phyloP scores from a whole-genome alignment of 2,797 vertebrate species.

The Gouania willdenowi region DNA sequence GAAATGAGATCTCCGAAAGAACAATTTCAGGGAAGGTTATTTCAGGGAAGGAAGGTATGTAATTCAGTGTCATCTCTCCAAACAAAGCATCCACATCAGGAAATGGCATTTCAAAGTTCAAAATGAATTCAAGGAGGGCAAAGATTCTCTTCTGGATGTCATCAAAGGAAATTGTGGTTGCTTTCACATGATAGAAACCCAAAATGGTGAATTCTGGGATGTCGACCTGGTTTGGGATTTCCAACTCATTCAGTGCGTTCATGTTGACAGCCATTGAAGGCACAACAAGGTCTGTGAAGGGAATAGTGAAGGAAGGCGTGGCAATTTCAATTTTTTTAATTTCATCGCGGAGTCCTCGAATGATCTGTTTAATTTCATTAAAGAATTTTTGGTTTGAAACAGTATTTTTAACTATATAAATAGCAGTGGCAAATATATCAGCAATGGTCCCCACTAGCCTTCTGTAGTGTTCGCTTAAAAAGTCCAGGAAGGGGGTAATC shows the following conservation, averaged over 20 bases:
- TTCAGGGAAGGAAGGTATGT: constrained; percentile 74
- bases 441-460: not conserved
- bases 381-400: constrained; percentile 62
- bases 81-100: constrained; percentile 74
- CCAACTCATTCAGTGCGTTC: constrained; percentile 64
- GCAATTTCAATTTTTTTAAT: constrained; percentile 75
- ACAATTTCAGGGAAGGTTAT: constrained; percentile 81
- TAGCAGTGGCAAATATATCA: no score
- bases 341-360: constrained; percentile 60
- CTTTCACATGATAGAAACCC: constrained; percentile 68
- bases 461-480: not conserved
- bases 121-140: constrained; percentile 78
- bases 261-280: constrained; percentile 79
- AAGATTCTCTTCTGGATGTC: constrained; percentile 82
- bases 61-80: constrained; percentile 75
- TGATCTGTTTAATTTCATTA: constrained; percentile 63
- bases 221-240: constrained; percentile 79
- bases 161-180: constrained; percentile 79
- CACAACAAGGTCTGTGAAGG: constrained; percentile 83
- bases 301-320: constrained; percentile 81
- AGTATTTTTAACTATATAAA: not conserved
- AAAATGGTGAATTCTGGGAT: constrained; percentile 85
- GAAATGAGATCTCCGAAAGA: constrained; percentile 76
- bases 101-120: constrained; percentile 75
- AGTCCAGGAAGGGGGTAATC: not conserved